Percentiles rank a stretch among this genome's conserved stretches.
Evolutionary conservation across 2,797 vertebrate genomes (phyloP).

Genomic region (Cryptoblepharus egeriae): DNA sequence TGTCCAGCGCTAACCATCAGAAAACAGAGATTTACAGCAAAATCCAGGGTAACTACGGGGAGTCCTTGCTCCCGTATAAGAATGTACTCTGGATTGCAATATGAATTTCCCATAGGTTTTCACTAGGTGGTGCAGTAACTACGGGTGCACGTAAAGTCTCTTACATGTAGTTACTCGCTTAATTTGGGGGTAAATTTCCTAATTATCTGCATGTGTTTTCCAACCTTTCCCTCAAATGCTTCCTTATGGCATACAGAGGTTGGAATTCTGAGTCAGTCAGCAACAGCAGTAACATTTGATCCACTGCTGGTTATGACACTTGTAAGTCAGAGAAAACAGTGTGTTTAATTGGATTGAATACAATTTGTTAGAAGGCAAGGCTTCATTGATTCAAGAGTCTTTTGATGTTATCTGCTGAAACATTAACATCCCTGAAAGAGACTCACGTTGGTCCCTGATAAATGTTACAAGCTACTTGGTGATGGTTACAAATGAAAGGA

Average conservation of each 20-base stretch:
- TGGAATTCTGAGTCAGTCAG: background rate
- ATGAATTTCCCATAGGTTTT: too few relatives aligned
- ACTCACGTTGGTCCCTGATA: background rate
- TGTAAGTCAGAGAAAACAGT: background rate
- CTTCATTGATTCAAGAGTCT: constrained; percentile 25
- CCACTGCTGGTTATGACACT: background rate
- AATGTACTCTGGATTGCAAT: too few relatives aligned
- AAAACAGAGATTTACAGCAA: background rate
- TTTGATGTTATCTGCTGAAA: constrained; percentile 35
- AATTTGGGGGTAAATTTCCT: too few relatives aligned
- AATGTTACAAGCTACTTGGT: constrained; percentile 11
- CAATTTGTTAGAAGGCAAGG: constrained; percentile 5
- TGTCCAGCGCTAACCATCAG: background rate
- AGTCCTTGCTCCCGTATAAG: too few relatives aligned
- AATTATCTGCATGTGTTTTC: background rate
- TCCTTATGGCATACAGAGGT: background rate
- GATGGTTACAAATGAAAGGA: constrained; percentile 31
- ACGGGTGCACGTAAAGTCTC: too few relatives aligned
- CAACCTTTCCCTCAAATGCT: background rate
- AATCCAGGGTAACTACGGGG: too few relatives aligned
- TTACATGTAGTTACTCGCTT: too few relatives aligned
- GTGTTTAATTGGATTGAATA: constrained; percentile 30
- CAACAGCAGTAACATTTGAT: background rate
- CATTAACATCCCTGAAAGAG: constrained; percentile 41
- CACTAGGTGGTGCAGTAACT: too few relatives aligned